phyloP scores from a whole-genome alignment of 2,113 vertebrate genomes.

The Gavialis gangeticus region DNA sequence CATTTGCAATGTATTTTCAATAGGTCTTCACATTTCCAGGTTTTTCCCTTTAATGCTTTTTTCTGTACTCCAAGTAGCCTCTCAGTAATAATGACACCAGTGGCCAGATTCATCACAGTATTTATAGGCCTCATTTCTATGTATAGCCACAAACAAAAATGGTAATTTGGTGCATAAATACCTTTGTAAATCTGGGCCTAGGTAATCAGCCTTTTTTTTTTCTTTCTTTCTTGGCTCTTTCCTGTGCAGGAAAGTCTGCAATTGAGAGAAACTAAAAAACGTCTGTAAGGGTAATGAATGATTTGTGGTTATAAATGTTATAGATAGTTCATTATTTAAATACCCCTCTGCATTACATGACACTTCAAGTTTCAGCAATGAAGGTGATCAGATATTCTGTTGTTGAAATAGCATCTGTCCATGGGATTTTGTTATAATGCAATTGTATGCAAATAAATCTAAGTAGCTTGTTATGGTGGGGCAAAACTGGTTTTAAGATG shows the following conservation, averaged over 20 bases:
- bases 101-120: too few relatives aligned
- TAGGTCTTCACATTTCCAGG: fast-evolving
- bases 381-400: neutral
- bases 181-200: too few relatives aligned
- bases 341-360: neutral
- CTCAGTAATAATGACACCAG: neutral
- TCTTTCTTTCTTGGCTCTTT: neutral
- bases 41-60: neutral
- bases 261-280: neutral
- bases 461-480: neutral
- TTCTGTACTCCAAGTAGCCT: neutral
- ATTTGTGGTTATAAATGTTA: neutral
- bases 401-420: neutral
- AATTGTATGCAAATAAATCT: neutral
- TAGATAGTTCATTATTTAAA: neutral
- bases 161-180: too few relatives aligned
- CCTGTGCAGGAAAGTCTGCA: neutral
- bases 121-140: too few relatives aligned
- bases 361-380: neutral
- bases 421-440: neutral
- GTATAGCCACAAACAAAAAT: too few relatives aligned
- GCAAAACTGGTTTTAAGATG: neutral
- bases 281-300: neutral
- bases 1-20: neutral
- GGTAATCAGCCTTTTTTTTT: too few relatives aligned